phyloP scores from a whole-genome alignment of 2,888 invertebrate genomes.

The Meliscaeva auricollis region DNA sequence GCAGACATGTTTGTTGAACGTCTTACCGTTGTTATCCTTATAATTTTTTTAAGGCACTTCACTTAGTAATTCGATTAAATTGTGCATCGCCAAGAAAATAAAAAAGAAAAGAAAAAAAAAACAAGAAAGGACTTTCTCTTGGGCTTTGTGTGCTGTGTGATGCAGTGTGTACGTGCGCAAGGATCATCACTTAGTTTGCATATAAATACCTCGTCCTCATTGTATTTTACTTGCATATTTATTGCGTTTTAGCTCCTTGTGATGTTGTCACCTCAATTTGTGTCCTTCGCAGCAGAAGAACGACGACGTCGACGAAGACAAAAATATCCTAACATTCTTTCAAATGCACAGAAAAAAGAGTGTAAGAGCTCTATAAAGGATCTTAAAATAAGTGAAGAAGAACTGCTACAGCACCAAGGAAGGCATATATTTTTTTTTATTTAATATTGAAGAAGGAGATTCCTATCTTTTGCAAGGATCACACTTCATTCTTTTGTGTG shows the following conservation, averaged over 20 bases:
- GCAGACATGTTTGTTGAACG: conserved; percentile 26
- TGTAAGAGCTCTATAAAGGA: neutral
- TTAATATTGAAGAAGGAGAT: conserved; percentile 46
- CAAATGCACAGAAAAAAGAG: conserved; percentile 18
- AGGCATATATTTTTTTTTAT: conserved; percentile 25
- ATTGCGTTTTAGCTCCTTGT: conserved; percentile 67
- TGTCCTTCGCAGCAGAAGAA: conserved; percentile 10
- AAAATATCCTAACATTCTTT: conserved; percentile 32
- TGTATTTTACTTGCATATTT: conserved; percentile 68
- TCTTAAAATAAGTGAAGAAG: conserved; percentile 32
- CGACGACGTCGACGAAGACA: neutral
- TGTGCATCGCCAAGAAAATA: conserved; percentile 40
- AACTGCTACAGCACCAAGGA: conserved; percentile 31
- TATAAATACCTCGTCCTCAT: conserved; percentile 60
- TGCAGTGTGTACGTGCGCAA: conserved; percentile 38
- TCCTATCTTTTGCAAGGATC: conserved; percentile 28
- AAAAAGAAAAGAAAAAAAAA: neutral
- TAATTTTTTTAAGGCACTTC: conserved; percentile 43
- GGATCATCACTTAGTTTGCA: conserved; percentile 69
- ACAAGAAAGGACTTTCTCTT: conserved; percentile 9
- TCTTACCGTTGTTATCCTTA: conserved; percentile 54
- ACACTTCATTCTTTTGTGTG: conserved; percentile 21
- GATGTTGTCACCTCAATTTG: conserved; percentile 71
- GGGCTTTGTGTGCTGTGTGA: neutral
- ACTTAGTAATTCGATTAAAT: conserved; percentile 62